Evolutionary conservation across 2,113 vertebrate genomes (phyloP).

Genomic region (Tachysurus vachellii): DNA sequence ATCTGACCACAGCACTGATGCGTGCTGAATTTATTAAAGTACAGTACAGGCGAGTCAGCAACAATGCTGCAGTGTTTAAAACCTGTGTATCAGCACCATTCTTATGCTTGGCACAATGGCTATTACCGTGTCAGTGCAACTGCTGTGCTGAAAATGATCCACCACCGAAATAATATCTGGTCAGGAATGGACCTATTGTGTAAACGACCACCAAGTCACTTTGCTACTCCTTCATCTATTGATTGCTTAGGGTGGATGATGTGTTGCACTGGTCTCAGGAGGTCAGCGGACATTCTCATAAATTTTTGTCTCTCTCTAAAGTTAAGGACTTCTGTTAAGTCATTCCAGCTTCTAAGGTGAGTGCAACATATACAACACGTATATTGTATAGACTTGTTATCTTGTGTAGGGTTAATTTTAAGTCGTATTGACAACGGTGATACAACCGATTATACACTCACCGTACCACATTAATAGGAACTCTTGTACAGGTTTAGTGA

Average conservation of each 20-base stretch:
- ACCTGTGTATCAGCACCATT: not conserved
- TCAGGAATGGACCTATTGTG: not conserved
- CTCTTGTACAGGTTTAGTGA: not conserved
- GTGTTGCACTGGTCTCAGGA: not conserved
- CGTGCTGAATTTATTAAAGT: not conserved
- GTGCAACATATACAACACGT: not conserved
- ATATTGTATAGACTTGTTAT: not conserved
- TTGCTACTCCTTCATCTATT: slow-evolving; percentile 3
- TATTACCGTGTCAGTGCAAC: not conserved
- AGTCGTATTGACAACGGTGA: not conserved
- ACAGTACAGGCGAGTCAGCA: not conserved
- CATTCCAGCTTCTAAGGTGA: not conserved
- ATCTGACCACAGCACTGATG: not conserved
- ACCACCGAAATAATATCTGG: not conserved
- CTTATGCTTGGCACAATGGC: not conserved
- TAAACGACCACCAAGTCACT: slow-evolving; percentile 10
- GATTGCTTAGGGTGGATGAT: not conserved
- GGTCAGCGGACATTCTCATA: not conserved
- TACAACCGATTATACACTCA: not conserved
- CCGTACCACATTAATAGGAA: not conserved
- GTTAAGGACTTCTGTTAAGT: not conserved
- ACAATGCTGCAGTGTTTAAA: not conserved
- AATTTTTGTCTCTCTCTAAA: not conserved
- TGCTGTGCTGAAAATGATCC: slow-evolving; percentile 15
- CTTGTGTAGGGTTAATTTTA: not conserved